A percentile compares a stretch with the other conserved stretches of the same genome.
Conservation (phyloP, 2,888 invertebrate species). For the Cheilosia variabilis region DNA sequence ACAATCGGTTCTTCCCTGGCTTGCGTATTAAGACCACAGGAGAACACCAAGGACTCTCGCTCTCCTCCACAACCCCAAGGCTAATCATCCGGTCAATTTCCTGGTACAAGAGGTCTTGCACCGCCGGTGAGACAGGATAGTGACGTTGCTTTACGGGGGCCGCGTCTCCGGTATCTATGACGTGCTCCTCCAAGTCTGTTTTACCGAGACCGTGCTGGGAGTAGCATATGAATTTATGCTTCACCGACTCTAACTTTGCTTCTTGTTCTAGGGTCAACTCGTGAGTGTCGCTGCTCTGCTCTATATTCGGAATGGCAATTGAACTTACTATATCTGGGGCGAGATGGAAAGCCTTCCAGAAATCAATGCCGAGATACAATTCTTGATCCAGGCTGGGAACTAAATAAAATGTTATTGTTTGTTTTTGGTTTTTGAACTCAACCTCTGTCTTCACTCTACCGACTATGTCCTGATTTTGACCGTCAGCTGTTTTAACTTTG, state of each 20-base stretch:
- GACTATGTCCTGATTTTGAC: no score
- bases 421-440: no score
- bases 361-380: constrained; percentile 7
- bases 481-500: constrained; percentile 33
- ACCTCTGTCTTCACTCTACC: no score
- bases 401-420: not conserved
- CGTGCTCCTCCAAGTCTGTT: constrained; percentile 5
- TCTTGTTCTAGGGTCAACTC: no score
- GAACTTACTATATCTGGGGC: constrained; percentile 24
- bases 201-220: constrained; percentile 22
- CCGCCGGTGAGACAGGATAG: constrained; percentile 66
- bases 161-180: constrained; percentile 16
- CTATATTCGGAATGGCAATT: not conserved
- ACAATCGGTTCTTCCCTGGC: constrained; percentile 22
- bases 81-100: constrained; percentile 79
- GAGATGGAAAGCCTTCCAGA: constrained; percentile 21
- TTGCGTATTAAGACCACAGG: constrained; percentile 77
- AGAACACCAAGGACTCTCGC: constrained; percentile 78
- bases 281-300: no score
- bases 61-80: constrained; percentile 37
- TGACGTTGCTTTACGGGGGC: constrained; percentile 64
- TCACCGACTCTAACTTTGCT: not conserved
- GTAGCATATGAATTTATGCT: not conserved
- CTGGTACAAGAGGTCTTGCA: constrained; percentile 60
- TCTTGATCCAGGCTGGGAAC: constrained; percentile 37